These are phyloP conservation scores for Anthonomus grandis DNA, from an alignment of 1,140 invertebrate species.

Conservation along the genomic window DNA sequence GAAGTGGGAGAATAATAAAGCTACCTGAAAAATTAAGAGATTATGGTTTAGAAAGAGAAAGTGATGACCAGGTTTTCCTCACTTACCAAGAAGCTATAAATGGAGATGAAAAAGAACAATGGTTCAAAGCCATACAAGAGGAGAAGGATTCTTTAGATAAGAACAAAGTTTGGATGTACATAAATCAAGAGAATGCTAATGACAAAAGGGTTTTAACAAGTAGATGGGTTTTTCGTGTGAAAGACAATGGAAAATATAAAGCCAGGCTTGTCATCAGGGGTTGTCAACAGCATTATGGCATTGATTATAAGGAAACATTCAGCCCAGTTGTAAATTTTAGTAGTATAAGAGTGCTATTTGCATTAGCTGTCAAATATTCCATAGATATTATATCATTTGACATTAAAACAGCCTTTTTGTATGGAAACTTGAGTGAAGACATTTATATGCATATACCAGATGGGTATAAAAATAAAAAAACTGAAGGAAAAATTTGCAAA, in stretches of 20 bases:
- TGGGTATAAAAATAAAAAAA: too few relatives aligned
- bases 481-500: conserved; percentile 31
- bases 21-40: too few relatives aligned
- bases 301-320: conserved; percentile 47
- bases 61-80: too few relatives aligned
- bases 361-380: conserved; percentile 34
- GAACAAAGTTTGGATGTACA: too few relatives aligned
- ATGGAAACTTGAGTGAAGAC: conserved; percentile 47
- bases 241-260: conserved; percentile 40
- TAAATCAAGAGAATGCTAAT: too few relatives aligned
- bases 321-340: conserved; percentile 39
- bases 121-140: too few relatives aligned
- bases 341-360: conserved; percentile 45
- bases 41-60: too few relatives aligned
- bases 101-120: too few relatives aligned
- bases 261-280: conserved; percentile 49
- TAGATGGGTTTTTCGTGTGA: conserved; percentile 47
- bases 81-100: too few relatives aligned
- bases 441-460: conserved; percentile 49
- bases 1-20: too few relatives aligned
- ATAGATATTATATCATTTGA: conserved; percentile 40
- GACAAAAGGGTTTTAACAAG: too few relatives aligned
- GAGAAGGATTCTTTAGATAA: too few relatives aligned
- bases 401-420: conserved; percentile 49
- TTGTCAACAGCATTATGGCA: conserved; percentile 42